A percentile compares a stretch with the other conserved stretches of the same genome.
Conservation (phyloP, 2,888 invertebrate species). For the Ceriagrion tenellum region DNA sequence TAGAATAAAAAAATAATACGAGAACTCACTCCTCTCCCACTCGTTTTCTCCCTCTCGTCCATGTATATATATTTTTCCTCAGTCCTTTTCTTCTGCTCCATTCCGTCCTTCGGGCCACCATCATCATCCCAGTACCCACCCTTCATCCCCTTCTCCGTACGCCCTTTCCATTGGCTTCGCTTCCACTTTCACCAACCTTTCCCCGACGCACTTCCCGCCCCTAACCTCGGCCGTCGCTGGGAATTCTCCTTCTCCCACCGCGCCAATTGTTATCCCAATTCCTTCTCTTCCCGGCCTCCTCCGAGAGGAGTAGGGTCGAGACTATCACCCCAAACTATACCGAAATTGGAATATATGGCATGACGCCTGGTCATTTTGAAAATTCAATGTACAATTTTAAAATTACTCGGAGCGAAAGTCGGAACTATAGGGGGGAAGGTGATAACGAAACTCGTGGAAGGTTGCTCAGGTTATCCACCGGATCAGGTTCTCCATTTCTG, state of each 20-base stretch:
- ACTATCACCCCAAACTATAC: too few species aligned
- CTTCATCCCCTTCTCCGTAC: not conserved
- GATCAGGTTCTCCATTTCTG: too few species aligned
- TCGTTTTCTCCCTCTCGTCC: not conserved
- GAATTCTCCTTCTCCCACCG: not conserved
- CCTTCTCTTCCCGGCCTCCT: not conserved
- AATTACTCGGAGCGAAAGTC: too few species aligned
- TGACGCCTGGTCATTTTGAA: too few species aligned
- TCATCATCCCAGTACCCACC: not conserved
- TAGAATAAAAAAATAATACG: constrained; percentile 17
- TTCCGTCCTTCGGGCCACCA: not conserved
- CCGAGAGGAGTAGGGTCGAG: not conserved
- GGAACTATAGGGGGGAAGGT: too few species aligned
- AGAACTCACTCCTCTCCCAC: constrained; percentile 7
- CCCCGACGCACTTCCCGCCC: not conserved
- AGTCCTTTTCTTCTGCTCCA: not conserved
- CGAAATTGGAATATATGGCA: too few species aligned
- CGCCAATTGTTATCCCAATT: not conserved
- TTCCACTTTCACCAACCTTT: not conserved
- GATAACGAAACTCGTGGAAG: too few species aligned
- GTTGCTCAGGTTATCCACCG: too few species aligned
- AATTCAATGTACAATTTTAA: too few species aligned
- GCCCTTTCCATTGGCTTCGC: not conserved
- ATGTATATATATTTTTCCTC: not conserved
- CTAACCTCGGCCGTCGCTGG: not conserved